A percentile compares a stretch with the other conserved stretches of the same genome.
Conservation (phyloP, 2,113 vertebrate species). For the Ginglymostoma cirratum region DNA sequence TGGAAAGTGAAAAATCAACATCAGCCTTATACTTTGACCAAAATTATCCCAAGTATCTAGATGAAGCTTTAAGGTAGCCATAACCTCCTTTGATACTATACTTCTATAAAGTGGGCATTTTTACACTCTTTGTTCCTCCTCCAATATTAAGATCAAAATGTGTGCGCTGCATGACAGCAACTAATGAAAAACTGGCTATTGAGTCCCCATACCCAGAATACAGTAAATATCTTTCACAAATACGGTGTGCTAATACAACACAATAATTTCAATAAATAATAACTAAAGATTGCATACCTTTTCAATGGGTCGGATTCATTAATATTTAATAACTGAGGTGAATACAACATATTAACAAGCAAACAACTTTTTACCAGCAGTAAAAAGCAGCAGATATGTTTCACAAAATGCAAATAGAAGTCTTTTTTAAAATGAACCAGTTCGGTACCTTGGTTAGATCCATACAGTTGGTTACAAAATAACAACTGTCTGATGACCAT, state of each 20-base stretch:
- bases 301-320: too few species aligned
- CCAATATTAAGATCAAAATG: neutral
- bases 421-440: conserved; percentile 21
- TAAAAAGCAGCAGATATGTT: neutral
- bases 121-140: too few species aligned
- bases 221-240: neutral
- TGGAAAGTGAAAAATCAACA: neutral
- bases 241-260: neutral
- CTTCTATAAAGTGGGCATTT: neutral
- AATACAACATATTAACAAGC: neutral
- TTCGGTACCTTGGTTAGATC: conserved; percentile 36
- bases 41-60: neutral
- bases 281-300: neutral
- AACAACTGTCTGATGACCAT: conserved; percentile 43
- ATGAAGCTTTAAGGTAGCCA: neutral
- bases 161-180: neutral
- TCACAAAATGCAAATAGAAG: neutral
- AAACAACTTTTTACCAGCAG: neutral
- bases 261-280: neutral
- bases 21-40: neutral
- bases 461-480: conserved; percentile 39
- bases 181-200: neutral
- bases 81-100: neutral
- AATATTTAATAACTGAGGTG: neutral
- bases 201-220: neutral